Conservation (phyloP, 2,113 vertebrate genomes). For the Megaceryle maxima region DNA sequence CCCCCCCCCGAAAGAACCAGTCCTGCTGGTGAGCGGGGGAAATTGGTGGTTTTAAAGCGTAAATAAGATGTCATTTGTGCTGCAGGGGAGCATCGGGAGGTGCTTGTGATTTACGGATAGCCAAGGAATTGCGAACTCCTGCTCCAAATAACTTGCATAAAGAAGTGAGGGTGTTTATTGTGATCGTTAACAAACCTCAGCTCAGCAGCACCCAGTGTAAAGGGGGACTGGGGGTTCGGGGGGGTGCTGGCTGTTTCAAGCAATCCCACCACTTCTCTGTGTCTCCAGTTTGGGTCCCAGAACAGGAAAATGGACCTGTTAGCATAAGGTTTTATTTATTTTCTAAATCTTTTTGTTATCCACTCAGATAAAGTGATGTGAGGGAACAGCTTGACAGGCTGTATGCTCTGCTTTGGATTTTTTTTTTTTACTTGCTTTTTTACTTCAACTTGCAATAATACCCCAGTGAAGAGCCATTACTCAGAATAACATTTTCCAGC, state of each 20-base stretch:
- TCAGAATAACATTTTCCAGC: background rate
- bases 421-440: background rate
- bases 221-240: background rate
- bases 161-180: background rate
- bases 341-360: background rate
- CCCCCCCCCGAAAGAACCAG: background rate
- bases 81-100: background rate
- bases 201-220: background rate
- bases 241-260: background rate
- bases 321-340: background rate
- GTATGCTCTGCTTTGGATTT: background rate
- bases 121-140: background rate
- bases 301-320: background rate
- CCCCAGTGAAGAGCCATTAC: background rate
- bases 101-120: background rate
- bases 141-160: background rate
- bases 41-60: background rate
- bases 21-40: background rate
- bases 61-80: constrained; percentile 19
- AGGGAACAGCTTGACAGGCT: background rate
- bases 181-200: background rate
- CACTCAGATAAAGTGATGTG: background rate
- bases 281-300: background rate
- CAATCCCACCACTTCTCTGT: background rate
- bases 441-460: background rate